Evolutionary conservation across 2,888 invertebrate genomes (phyloP).

Genomic region (Agriotes lineatus): DNA sequence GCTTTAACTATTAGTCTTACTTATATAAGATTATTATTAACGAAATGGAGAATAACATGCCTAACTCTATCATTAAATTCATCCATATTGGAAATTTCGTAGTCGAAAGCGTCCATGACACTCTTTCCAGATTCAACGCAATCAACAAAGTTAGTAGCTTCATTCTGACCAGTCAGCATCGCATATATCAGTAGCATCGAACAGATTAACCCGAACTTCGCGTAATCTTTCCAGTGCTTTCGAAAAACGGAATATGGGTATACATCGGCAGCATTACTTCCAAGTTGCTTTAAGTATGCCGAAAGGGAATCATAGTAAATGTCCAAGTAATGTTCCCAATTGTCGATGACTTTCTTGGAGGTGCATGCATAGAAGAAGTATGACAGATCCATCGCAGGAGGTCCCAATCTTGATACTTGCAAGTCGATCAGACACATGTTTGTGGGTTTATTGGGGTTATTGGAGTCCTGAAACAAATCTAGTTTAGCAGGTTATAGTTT

Average conservation of each 20-base stretch:
- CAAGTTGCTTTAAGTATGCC: slow-evolving; percentile 2
- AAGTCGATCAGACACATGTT: slow-evolving; percentile 53
- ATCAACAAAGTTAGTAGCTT: slow-evolving; percentile 8
- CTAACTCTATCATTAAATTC: slow-evolving; percentile 24
- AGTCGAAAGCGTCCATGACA: slow-evolving; percentile 5
- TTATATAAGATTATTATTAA: slow-evolving; percentile 23
- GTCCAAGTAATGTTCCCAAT: slow-evolving; percentile 48
- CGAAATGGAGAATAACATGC: slow-evolving; percentile 25
- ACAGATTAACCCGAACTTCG: slow-evolving; percentile 39
- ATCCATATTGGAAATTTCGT: neutral
- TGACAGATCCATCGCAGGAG: slow-evolving; percentile 51
- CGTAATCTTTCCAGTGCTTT: slow-evolving; percentile 35
- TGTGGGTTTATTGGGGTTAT: slow-evolving; percentile 41
- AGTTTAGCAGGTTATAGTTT: too few relatives aligned
- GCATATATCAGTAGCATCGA: slow-evolving; percentile 33
- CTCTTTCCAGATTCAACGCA: neutral
- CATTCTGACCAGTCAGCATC: slow-evolving; percentile 40
- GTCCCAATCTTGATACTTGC: slow-evolving; percentile 46
- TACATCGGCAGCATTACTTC: slow-evolving; percentile 48
- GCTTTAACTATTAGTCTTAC: too few relatives aligned
- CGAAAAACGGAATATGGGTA: slow-evolving; percentile 42
- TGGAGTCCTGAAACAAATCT: slow-evolving; percentile 45
- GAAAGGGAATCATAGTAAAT: slow-evolving; percentile 15
- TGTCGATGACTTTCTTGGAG: slow-evolving; percentile 41
- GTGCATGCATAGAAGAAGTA: slow-evolving; percentile 52